Percentiles rank a stretch among this genome's conserved stretches.
Conservation (phyloP, 2,113 vertebrate genomes). For the Mandrillus leucophaeus region DNA sequence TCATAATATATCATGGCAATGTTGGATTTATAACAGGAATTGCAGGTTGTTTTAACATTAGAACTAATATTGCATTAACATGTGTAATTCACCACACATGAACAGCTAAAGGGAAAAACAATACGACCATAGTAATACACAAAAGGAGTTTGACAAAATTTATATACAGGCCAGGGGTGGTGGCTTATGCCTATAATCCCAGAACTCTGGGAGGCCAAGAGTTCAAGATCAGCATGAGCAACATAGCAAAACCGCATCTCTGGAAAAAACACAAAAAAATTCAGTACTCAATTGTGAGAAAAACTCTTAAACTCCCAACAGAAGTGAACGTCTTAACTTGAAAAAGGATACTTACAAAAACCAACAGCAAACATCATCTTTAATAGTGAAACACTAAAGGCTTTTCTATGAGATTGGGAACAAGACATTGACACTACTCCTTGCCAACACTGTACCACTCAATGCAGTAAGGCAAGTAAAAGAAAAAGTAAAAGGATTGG, state of each 20-base stretch:
- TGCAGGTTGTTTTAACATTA: conserved; percentile 12
- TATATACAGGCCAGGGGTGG: not conserved
- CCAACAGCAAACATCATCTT: not conserved
- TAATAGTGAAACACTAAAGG: not conserved
- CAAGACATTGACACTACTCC: not conserved
- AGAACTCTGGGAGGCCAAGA: too few species aligned
- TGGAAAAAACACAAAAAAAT: not conserved
- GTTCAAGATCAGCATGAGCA: too few species aligned
- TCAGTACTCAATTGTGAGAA: not conserved
- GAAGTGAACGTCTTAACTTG: not conserved
- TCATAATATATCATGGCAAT: not conserved
- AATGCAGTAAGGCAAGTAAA: not conserved
- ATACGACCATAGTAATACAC: not conserved
- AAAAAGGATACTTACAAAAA: not conserved
- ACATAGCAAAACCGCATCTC: too few species aligned
- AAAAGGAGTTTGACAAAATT: conserved; percentile 11
- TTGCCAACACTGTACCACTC: not conserved
- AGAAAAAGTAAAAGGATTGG: not conserved
- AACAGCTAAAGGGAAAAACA: not conserved
- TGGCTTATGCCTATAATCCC: too few species aligned
- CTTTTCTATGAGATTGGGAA: not conserved
- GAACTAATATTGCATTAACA: not conserved
- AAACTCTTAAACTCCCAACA: not conserved
- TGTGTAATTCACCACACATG: not conserved
- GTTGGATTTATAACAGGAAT: conserved; percentile 16